These are phyloP conservation scores for Aspidoscelis tigris DNA, from an alignment of 2,113 vertebrate species.

Conservation along the genomic window DNA sequence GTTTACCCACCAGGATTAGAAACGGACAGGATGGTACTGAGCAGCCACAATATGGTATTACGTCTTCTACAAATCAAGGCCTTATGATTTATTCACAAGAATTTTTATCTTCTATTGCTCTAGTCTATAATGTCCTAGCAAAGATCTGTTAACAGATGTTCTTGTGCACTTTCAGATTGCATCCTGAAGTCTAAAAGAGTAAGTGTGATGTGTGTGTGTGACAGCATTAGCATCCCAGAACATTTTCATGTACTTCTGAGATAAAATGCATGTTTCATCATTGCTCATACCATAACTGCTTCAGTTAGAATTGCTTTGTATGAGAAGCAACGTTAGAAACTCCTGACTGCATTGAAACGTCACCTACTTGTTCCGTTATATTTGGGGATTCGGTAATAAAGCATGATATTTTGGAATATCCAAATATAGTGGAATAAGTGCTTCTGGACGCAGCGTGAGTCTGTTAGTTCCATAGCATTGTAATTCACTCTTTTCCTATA, in stretches of 20 bases:
- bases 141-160: conserved; percentile 40
- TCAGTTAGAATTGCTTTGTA: conserved; percentile 11
- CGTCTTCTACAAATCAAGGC: neutral
- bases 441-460: no score
- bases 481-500: neutral
- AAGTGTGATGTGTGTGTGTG: conserved; percentile 26
- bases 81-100: neutral
- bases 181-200: conserved; percentile 41
- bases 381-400: no score
- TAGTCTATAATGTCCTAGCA: neutral
- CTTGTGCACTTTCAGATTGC: conserved; percentile 62
- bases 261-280: neutral
- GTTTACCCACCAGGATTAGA: no score
- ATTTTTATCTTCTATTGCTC: neutral
- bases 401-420: no score
- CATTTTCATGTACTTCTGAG: neutral
- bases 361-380: no score
- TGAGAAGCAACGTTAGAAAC: neutral
- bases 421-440: no score
- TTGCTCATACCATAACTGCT: neutral
- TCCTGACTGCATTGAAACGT: neutral
- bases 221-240: neutral
- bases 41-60: neutral
- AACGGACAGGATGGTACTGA: no score
- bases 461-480: neutral